phyloP scores from a whole-genome alignment of 1,140 invertebrate genomes.

The Lordiphosa mommai region DNA sequence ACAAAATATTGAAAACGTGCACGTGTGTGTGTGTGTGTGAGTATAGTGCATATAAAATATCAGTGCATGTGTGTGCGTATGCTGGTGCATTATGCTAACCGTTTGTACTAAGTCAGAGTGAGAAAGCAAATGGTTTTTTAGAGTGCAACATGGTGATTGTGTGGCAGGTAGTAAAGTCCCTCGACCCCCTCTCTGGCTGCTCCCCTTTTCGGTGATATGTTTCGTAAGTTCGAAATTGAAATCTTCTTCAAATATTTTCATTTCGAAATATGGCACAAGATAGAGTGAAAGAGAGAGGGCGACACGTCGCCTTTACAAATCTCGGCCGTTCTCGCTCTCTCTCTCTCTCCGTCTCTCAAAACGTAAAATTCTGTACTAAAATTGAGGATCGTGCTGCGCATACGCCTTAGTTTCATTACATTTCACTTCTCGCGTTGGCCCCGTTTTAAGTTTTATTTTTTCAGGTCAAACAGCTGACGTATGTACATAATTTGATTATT shows the following conservation, averaged over 20 bases:
- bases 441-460: slow-evolving; percentile 5
- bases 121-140: slow-evolving; percentile 15
- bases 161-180: slow-evolving; percentile 45
- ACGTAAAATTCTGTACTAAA: neutral
- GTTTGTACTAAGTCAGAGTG: slow-evolving; percentile 44
- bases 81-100: slow-evolving; percentile 53
- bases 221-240: slow-evolving; percentile 25
- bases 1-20: slow-evolving; percentile 39
- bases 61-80: slow-evolving; percentile 10
- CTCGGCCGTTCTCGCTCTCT: slow-evolving; percentile 3
- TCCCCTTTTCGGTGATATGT: slow-evolving; percentile 4
- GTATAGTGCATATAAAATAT: slow-evolving; percentile 22
- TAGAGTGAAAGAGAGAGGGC: slow-evolving; percentile 16
- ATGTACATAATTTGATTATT: neutral
- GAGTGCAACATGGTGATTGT: slow-evolving; percentile 46
- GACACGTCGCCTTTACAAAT: slow-evolving; percentile 34
- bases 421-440: slow-evolving; percentile 31
- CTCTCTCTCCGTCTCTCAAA: slow-evolving; percentile 11
- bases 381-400: slow-evolving; percentile 29
- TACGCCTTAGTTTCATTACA: slow-evolving; percentile 21
- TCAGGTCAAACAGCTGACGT: slow-evolving; percentile 32
- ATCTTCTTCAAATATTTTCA: slow-evolving; percentile 22
- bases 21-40: slow-evolving; percentile 28
- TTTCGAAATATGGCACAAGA: slow-evolving; percentile 17
- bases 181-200: neutral